A percentile compares a stretch with the other conserved stretches of the same genome.
Conservation (phyloP, 1,140 invertebrate genomes). For the Notospermus geniculatus region DNA sequence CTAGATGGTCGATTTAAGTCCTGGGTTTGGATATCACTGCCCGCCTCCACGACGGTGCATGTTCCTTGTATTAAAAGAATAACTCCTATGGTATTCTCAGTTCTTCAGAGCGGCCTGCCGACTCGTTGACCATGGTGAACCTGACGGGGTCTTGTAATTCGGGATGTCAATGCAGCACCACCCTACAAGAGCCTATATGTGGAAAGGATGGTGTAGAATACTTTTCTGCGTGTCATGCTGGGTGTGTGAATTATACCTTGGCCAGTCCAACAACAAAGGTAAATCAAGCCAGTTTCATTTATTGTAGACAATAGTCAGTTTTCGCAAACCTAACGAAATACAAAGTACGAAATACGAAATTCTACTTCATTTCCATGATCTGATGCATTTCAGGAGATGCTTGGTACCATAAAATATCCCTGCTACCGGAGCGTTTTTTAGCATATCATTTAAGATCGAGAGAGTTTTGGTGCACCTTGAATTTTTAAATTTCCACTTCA, state of each 20-base stretch:
- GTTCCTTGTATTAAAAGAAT: background rate
- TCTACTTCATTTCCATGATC: no score
- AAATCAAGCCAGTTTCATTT: background rate
- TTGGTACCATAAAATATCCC: no score
- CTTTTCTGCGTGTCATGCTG: conserved; percentile 87
- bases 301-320: no score
- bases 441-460: no score
- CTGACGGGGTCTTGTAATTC: conserved; percentile 82
- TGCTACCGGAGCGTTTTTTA: no score
- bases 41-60: background rate
- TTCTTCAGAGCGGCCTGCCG: background rate
- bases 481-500: no score
- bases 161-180: conserved; percentile 81
- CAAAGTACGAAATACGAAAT: no score
- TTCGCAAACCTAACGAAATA: no score
- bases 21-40: background rate
- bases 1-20: background rate
- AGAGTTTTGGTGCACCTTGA: no score
- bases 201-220: conserved; percentile 73
- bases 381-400: no score
- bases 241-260: conserved; percentile 62
- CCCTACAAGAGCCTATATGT: conserved; percentile 63
- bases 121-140: background rate
- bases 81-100: background rate
- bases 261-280: conserved; percentile 4